Evolutionary conservation across 2,113 vertebrate genomes (phyloP).

Genomic region (Phalacrocorax carbo): DNA sequence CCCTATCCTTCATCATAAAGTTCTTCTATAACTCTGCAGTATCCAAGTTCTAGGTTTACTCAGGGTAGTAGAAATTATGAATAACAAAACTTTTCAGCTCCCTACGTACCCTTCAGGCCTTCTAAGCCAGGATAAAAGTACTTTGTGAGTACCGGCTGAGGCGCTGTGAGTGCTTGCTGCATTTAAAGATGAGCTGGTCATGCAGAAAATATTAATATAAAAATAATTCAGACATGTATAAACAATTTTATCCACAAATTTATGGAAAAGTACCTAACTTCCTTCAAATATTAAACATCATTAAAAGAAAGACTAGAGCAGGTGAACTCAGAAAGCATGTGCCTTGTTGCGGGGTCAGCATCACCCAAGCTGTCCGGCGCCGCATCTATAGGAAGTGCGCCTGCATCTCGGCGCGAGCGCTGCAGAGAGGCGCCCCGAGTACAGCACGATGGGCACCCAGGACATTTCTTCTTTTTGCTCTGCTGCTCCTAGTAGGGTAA

Average conservation of each 20-base stretch:
- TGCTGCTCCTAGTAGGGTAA: not conserved
- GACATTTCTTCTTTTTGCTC: not conserved
- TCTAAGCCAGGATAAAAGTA: not conserved
- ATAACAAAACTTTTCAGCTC: not conserved
- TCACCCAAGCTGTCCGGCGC: accelerated
- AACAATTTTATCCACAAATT: not conserved
- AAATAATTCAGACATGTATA: not conserved
- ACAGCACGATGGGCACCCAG: accelerated
- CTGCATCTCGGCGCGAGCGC: accelerated
- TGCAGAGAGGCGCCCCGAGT: accelerated
- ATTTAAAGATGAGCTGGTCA: not conserved
- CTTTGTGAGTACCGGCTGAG: not conserved
- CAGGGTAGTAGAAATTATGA: not conserved
- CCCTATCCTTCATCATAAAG: accelerated
- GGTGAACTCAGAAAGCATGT: not conserved
- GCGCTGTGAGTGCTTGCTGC: not conserved
- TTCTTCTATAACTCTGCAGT: not conserved
- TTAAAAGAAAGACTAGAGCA: not conserved
- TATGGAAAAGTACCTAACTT: not conserved
- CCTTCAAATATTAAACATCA: not conserved
- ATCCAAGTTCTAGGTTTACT: not conserved
- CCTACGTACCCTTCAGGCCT: not conserved
- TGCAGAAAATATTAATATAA: not conserved
- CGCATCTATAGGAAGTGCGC: not conserved
- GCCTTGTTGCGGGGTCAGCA: not conserved